phyloP scores from a whole-genome alignment of 2,113 vertebrate genomes.

The Heterocephalus glaber region DNA sequence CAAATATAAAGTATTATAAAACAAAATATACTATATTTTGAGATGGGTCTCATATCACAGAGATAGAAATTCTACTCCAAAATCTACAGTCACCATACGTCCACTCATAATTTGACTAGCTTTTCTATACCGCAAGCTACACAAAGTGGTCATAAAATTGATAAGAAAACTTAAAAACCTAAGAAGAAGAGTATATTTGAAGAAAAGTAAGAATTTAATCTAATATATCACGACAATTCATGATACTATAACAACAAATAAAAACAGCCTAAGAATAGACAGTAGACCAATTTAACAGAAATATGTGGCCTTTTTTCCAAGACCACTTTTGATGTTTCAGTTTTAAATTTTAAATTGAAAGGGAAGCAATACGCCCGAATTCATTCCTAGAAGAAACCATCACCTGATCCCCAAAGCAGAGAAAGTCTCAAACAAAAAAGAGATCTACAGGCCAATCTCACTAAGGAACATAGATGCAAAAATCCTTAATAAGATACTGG shows the following conservation, averaged over 20 bases:
- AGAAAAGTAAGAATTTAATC: conserved; percentile 22
- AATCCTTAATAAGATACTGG: no score
- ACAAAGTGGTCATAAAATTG: conserved; percentile 37
- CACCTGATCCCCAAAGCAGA: no score
- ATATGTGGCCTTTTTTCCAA: background rate
- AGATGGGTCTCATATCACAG: conserved; percentile 7
- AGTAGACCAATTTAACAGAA: conserved; percentile 33
- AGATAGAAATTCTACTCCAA: conserved; percentile 19
- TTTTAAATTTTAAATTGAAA: background rate
- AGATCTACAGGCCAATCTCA: no score
- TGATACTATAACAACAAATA: background rate
- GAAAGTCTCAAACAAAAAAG: no score
- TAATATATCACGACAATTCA: background rate
- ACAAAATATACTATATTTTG: conserved; percentile 44
- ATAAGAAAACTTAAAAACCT: conserved; percentile 16
- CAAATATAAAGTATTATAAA: conserved; percentile 28
- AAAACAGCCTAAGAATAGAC: background rate
- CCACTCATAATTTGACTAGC: background rate
- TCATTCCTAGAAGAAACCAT: no score
- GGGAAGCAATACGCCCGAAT: no score
- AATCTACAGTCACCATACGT: conserved; percentile 37
- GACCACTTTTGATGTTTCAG: background rate
- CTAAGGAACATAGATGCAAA: no score
- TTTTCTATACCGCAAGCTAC: conserved; percentile 15
- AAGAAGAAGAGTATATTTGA: background rate